Evolutionary conservation across 1,140 invertebrate genomes (phyloP), one percentile per base, ranked within the genome.

Genomic region (Euschistus heros): DNA sequence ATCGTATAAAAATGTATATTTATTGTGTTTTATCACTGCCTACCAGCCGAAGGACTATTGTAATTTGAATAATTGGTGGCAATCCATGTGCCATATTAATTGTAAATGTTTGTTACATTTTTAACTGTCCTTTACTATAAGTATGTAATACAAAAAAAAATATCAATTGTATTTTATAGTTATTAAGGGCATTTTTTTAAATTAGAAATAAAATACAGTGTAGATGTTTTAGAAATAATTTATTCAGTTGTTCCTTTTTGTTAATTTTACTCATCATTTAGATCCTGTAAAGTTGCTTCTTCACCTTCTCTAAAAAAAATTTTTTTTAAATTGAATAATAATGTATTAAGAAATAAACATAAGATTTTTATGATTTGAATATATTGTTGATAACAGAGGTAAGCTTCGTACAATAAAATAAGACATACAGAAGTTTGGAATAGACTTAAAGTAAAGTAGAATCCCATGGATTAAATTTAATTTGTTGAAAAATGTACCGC

Each of bases 171-270:
- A 66, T 30, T 66, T 33, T 66, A 66, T 66, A 62, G 42, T 63
- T 63, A n/a, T 37, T 66, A 66, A 66, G 61, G 65, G 61, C 65
- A 63, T 67, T 64, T 67, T 64, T 67, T 64, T 60, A 62, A 26
- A 52, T 63, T 64, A 67, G 54, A 67, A 62, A 54, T 52, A 66
- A 66, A 66, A 44, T 66, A 63, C 55, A 62, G 5, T 50, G 20
- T 50, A 22, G n/a, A 50, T 18, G 47, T 50, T 50, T 20, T 50
- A 22, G n/a, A 50, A 50, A 20, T 50, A 20, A 50, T 50, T 50
- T 50, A 20, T 22, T 50, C 47, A 18, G 10, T 50, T 10, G 7
- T 37, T 37, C 13, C 8, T 37, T 37, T 10, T 37, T 10, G 8
- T 30, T 13, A 10, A 10, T 37, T 1, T 37, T 37, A 37, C 13